Conservation (phyloP, 2,113 vertebrate genomes). For the Sander vitreus region DNA sequence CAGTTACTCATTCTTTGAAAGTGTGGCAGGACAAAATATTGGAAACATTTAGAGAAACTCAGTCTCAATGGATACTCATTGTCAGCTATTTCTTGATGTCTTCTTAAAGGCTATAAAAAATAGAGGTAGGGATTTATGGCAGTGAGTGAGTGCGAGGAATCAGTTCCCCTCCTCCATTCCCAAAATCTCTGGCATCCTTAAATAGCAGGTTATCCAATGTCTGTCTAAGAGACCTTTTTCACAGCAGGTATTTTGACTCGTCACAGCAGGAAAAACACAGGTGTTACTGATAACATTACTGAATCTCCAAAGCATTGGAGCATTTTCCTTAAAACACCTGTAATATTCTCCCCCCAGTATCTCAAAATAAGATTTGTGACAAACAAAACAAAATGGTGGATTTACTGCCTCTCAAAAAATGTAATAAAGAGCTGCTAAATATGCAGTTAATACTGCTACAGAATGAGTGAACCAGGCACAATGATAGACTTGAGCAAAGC, state of each 20-base stretch:
- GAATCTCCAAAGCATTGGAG: too few relatives aligned
- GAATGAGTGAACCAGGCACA: too few relatives aligned
- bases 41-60: not conserved
- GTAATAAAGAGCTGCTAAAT: too few relatives aligned
- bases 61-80: not conserved
- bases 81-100: not conserved
- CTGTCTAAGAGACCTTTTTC: not conserved
- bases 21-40: not conserved
- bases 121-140: not conserved
- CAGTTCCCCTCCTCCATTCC: not conserved
- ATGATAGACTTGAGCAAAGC: too few relatives aligned
- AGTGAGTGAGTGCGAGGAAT: not conserved
- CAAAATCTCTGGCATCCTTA: not conserved
- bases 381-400: too few relatives aligned
- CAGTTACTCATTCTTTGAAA: not conserved
- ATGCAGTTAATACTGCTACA: too few relatives aligned
- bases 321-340: too few relatives aligned
- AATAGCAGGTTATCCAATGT: not conserved
- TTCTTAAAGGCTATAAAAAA: not conserved
- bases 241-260: not conserved
- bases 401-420: too few relatives aligned
- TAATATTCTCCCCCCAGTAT: too few relatives aligned
- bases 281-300: not conserved
- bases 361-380: too few relatives aligned
- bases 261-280: not conserved